Percentiles rank a stretch among this genome's conserved stretches.
phyloP scores from a whole-genome alignment of 2,797 vertebrate genomes.

The Scomberomorus guttatus region DNA sequence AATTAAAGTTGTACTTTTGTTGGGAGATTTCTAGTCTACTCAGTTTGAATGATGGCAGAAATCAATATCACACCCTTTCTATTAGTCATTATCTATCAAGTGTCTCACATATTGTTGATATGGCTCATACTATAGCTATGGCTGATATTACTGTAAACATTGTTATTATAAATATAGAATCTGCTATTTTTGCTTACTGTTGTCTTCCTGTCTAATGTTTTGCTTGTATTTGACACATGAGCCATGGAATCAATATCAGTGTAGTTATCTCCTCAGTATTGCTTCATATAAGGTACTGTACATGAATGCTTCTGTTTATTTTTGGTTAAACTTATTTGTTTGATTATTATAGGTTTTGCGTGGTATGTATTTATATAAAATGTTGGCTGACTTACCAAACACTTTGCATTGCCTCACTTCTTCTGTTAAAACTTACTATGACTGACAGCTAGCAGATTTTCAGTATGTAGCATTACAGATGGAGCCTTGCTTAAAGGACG shows the following conservation, averaged over 20 bases:
- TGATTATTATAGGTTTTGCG: not conserved
- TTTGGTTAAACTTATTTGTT: not conserved
- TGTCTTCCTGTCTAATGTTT: too few species aligned
- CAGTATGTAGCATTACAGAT: not conserved
- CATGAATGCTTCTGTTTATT: not conserved
- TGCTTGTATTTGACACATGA: not conserved
- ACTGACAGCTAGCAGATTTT: not conserved
- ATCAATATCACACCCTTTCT: not conserved
- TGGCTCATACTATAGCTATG: not conserved
- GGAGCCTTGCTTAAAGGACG: too few species aligned
- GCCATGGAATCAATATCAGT: not conserved
- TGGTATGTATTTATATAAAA: constrained; percentile 4
- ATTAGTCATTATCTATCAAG: not conserved
- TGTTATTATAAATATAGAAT: not conserved
- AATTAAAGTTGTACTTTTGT: not conserved
- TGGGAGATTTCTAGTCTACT: not conserved
- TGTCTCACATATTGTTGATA: not conserved
- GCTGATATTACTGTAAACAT: not conserved
- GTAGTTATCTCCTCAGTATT: not conserved
- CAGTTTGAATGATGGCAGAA: not conserved
- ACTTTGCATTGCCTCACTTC: not conserved
- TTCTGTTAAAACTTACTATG: constrained; percentile 2
- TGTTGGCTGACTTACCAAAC: not conserved
- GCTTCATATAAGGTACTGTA: not conserved
- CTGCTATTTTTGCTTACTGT: not conserved